Percentiles rank a stretch among this genome's conserved stretches.
Evolutionary conservation across 2,113 vertebrate genomes (phyloP).

Genomic region (Phylloscopus trochiloides): DNA sequence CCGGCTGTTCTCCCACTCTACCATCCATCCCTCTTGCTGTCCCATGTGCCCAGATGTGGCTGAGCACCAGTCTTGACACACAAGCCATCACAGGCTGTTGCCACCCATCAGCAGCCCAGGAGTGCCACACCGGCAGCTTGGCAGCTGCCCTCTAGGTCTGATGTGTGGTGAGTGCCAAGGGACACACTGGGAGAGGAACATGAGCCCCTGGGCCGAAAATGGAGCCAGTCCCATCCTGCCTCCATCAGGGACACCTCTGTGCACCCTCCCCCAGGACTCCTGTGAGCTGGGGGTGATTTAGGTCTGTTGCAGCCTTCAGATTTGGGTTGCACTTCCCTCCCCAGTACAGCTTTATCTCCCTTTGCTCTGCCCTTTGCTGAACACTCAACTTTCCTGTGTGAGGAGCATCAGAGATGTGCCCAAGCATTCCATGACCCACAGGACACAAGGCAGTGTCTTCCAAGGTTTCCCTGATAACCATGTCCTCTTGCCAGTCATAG

Average conservation of each 20-base stretch:
- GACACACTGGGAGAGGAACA: neutral
- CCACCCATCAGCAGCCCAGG: neutral
- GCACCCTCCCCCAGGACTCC: neutral
- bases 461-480: neutral
- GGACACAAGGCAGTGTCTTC: neutral
- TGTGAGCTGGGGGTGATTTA: neutral
- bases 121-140: accelerated
- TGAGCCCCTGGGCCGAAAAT: neutral
- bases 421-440: accelerated
- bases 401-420: neutral
- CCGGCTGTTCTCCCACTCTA: neutral
- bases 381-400: neutral
- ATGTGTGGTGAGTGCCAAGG: neutral
- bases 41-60: neutral
- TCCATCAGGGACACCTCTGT: neutral
- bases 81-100: neutral
- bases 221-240: neutral
- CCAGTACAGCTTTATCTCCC: accelerated
- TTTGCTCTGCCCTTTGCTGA: neutral
- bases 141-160: neutral
- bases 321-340: neutral
- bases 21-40: neutral
- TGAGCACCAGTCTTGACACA: neutral
- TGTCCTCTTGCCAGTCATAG: neutral
- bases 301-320: neutral